Evolutionary conservation across 1,140 invertebrate species (phyloP), one percentile per base, ranked within the genome.

Genomic region (Bombus breviceps): DNA sequence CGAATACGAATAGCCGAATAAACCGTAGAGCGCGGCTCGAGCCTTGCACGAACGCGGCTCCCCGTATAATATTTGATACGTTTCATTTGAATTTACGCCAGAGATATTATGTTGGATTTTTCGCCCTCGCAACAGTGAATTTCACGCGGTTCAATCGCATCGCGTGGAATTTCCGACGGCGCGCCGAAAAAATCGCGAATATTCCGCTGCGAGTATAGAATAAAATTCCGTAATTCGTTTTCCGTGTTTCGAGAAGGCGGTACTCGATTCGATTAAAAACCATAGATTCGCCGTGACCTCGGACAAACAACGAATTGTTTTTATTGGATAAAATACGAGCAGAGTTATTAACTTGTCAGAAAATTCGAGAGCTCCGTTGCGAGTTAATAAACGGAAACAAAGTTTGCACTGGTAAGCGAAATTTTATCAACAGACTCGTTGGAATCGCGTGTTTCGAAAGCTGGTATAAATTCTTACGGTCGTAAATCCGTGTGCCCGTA

Each of bases 1-100:
- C 68, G 68, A 22, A 32, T 73, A 73, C 13, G 37, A 81, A 81
- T 81, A 13, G 64, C 5, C 79, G 53, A n/a, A 28, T 43, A 72
- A 59, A 81, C 3, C 5, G 5, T 6, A 1, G 9, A 41, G 47
- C 2, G 4, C 12, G 22, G 25, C 12, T 28, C 3, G 18, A 53
- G 47, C 18, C 18, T 53, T 8, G 47, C 18, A 0, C 22, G 1
- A 18, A 39, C 9, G 37, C 3, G 2, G 10, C 28, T 39, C 10
- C 1, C 13, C 32, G 22, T 25, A 1, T 15, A 13, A 69, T 47
- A n/a, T 62, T n/a, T n/a, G 32, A 37, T 37, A 68, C 43, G 66
- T 18, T 72, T 39, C 43, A 39, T 71, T 53, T 69, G 68, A 80
- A 69, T 69, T 80, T 57, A 18, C 43, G 9, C 43, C 8, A 15